A percentile compares a stretch with the other conserved stretches of the same genome.
Conservation (phyloP, 2,888 invertebrate species). For the Rhagium mordax region DNA sequence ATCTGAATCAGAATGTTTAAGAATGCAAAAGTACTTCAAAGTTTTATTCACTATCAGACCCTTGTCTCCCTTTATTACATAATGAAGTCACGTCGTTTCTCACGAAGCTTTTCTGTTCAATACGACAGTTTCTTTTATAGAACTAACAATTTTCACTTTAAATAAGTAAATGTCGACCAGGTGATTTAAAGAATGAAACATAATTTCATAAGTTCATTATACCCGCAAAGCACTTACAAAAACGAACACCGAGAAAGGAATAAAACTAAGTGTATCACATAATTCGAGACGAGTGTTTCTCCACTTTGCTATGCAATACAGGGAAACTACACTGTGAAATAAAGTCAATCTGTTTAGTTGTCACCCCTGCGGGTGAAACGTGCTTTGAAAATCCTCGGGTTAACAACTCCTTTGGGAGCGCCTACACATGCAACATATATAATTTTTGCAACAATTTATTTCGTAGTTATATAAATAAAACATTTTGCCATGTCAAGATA, state of each 20-base stretch:
- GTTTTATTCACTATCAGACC: too few relatives aligned
- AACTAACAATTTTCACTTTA: not conserved
- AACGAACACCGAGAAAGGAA: constrained; percentile 31
- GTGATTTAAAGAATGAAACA: not conserved
- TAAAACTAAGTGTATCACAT: constrained; percentile 46
- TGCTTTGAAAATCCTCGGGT: constrained; percentile 54
- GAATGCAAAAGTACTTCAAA: too few relatives aligned
- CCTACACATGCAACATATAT: constrained; percentile 28
- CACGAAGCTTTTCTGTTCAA: not conserved
- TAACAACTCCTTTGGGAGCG: constrained; percentile 51
- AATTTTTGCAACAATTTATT: constrained; percentile 34
- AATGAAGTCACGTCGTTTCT: not conserved
- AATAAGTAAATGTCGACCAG: not conserved
- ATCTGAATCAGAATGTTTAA: too few relatives aligned
- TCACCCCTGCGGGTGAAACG: constrained; percentile 58
- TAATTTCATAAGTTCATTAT: not conserved
- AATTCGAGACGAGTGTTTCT: constrained; percentile 39
- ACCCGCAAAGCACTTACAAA: not conserved
- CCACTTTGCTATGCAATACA: constrained; percentile 38
- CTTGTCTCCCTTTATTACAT: too few relatives aligned
- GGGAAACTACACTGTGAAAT: constrained; percentile 51
- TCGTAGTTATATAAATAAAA: constrained; percentile 25
- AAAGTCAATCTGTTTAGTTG: constrained; percentile 64
- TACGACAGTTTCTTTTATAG: not conserved
- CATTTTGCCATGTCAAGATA: constrained; percentile 11